These are phyloP conservation scores for Cephalopholis sonnerati DNA, from an alignment of 2,113 vertebrate genomes.

Conservation along the genomic window DNA sequence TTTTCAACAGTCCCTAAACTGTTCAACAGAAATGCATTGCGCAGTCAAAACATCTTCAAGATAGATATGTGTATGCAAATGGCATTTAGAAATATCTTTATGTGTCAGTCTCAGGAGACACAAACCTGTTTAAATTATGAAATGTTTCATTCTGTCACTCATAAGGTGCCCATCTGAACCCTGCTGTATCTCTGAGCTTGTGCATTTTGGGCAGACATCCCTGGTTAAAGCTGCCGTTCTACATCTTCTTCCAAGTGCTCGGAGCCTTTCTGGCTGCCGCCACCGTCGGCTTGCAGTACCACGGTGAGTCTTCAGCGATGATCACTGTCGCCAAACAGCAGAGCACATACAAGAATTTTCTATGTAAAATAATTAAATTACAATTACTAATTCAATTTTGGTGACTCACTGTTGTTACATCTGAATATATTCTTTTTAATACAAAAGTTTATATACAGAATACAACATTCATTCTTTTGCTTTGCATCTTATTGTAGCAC, in stretches of 20 bases:
- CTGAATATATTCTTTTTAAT: too few species aligned
- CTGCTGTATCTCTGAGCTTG: slow-evolving; percentile 87
- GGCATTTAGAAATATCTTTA: not conserved
- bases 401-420: too few species aligned
- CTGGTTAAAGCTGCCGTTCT: slow-evolving; percentile 88
- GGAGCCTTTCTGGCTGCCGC: slow-evolving; percentile 85
- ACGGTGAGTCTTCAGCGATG: slow-evolving; percentile 77
- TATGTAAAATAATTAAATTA: too few species aligned
- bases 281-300: slow-evolving; percentile 83
- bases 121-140: not conserved
- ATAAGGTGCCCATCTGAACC: slow-evolving; percentile 91
- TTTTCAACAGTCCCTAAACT: not conserved
- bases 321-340: not conserved
- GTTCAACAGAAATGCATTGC: not conserved
- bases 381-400: too few species aligned
- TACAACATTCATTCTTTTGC: too few species aligned
- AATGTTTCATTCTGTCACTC: not conserved
- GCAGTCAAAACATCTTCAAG: not conserved
- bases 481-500: too few species aligned
- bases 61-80: not conserved
- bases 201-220: slow-evolving; percentile 84
- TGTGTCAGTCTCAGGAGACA: not conserved
- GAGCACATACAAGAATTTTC: too few species aligned
- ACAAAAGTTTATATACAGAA: too few species aligned
- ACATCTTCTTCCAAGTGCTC: slow-evolving; percentile 76